Evolutionary conservation across 2,113 vertebrate genomes (phyloP).

Genomic region (Sminthopsis crassicaudata): DNA sequence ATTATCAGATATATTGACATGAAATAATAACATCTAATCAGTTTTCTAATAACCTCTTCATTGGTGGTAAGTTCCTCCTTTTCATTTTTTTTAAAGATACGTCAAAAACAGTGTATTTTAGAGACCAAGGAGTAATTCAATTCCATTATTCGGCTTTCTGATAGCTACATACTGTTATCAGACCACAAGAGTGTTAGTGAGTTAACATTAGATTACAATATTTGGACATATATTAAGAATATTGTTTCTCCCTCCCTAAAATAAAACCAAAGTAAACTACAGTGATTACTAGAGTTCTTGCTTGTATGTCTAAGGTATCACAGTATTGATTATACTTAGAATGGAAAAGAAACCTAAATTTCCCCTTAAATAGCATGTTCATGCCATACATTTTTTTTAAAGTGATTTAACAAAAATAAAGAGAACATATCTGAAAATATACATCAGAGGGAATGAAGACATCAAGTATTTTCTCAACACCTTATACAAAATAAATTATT

Average conservation of each 20-base stretch:
- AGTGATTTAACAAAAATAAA: slow-evolving; percentile 86
- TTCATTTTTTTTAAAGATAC: slow-evolving; percentile 7
- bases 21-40: no score
- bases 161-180: slow-evolving; percentile 78
- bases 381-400: slow-evolving; percentile 82
- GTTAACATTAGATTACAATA: slow-evolving; percentile 65
- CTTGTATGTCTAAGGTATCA: slow-evolving; percentile 79
- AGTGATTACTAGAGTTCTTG: slow-evolving; percentile 71
- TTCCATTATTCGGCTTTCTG: neutral
- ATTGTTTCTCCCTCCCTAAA: neutral
- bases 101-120: slow-evolving; percentile 12
- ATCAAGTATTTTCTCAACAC: slow-evolving; percentile 65
- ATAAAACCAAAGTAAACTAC: slow-evolving; percentile 35
- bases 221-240: slow-evolving; percentile 29
- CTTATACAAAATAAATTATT: slow-evolving; percentile 73
- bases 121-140: slow-evolving; percentile 30
- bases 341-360: slow-evolving; percentile 64
- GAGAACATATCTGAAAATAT: slow-evolving; percentile 84
- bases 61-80: no score
- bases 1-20: no score
- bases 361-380: slow-evolving; percentile 80
- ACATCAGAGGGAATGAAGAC: slow-evolving; percentile 82
- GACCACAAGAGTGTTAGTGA: slow-evolving; percentile 44
- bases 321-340: slow-evolving; percentile 76
- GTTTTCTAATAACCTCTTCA: no score